Conservation (phyloP, 1,140 invertebrate genomes). For the Coptotermes formosanus region DNA sequence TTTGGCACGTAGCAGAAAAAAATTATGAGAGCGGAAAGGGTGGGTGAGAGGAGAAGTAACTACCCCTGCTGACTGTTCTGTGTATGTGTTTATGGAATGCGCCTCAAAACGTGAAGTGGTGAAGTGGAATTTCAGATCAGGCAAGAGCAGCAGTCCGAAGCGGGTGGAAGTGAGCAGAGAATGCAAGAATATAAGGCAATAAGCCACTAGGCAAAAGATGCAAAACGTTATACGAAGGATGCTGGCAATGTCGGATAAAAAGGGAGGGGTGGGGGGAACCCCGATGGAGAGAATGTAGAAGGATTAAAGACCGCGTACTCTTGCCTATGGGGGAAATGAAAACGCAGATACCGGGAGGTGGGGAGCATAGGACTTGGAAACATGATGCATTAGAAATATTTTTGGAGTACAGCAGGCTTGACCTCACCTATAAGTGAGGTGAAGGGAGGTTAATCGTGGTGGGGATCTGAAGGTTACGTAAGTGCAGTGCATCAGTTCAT, state of each 20-base stretch:
- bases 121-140: slow-evolving; percentile 16
- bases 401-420: too few relatives aligned
- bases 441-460: too few relatives aligned
- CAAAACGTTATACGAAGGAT: slow-evolving; percentile 3
- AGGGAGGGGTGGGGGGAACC: not conserved
- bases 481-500: too few relatives aligned
- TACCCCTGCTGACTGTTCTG: not conserved
- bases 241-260: not conserved
- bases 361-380: not conserved
- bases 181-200: slow-evolving; percentile 4
- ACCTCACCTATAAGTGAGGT: too few relatives aligned
- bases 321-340: not conserved
- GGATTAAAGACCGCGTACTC: not conserved
- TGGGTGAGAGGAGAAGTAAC: too few relatives aligned
- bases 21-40: too few relatives aligned
- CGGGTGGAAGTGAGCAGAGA: not conserved
- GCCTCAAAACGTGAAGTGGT: not conserved
- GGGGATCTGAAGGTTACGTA: too few relatives aligned
- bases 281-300: not conserved
- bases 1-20: too few relatives aligned
- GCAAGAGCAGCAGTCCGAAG: not conserved
- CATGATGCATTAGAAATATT: not conserved
- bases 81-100: slow-evolving; percentile 13
- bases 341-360: not conserved
- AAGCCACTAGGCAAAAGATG: slow-evolving; percentile 2